A percentile compares a stretch with the other conserved stretches of the same genome.
Evolutionary conservation across 1,140 invertebrate genomes (phyloP).

Genomic region (Dendroctonus valens): DNA sequence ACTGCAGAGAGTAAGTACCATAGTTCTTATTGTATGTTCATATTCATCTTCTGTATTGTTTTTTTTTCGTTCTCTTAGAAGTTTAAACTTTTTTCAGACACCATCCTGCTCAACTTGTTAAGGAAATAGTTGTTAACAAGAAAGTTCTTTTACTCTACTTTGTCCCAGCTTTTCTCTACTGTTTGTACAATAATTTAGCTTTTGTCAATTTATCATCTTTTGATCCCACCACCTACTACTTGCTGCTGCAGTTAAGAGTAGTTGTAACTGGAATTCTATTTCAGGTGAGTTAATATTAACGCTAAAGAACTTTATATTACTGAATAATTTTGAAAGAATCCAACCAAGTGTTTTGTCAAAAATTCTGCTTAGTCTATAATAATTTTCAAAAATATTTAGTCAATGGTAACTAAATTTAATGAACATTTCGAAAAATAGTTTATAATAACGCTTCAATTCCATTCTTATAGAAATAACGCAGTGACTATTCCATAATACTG

Average conservation of each 20-base stretch:
- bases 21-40: conserved; percentile 3
- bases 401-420: too few relatives aligned
- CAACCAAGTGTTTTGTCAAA: too few relatives aligned
- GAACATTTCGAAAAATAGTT: too few relatives aligned
- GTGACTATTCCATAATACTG: not conserved
- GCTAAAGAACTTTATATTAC: too few relatives aligned
- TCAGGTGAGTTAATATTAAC: conserved; percentile 64
- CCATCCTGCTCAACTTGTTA: conserved; percentile 52
- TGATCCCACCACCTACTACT: conserved; percentile 93
- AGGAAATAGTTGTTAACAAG: conserved; percentile 59
- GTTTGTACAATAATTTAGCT: conserved; percentile 92
- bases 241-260: conserved; percentile 89
- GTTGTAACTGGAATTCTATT: conserved; percentile 90
- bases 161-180: conserved; percentile 88
- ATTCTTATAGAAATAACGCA: too few relatives aligned
- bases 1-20: conserved; percentile 67
- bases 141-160: conserved; percentile 81
- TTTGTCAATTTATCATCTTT: conserved; percentile 88
- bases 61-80: conserved; percentile 14
- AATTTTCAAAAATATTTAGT: too few relatives aligned
- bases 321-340: too few relatives aligned
- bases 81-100: conserved; percentile 52
- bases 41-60: not conserved
- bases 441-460: too few relatives aligned
- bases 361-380: too few relatives aligned